Base-by-base conservation (phyloP, 2,888 invertebrate genomes). In the Sycophila texana region DNA sequence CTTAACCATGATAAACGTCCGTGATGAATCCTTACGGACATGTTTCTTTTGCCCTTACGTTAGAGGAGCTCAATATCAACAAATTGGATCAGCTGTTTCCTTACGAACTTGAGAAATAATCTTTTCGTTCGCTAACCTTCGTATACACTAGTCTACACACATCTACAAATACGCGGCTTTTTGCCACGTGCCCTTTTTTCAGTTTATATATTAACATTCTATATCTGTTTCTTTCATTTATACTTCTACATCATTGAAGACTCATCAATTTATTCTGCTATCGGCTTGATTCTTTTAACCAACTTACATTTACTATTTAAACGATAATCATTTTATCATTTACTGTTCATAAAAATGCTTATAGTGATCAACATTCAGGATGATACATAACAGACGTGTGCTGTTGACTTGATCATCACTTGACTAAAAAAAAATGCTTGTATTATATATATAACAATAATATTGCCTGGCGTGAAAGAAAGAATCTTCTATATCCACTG, bases 1-100 rank as follows among this genome's bases (percentile, higher is more conserved):
- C 65, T 49, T 55, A 55, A 53, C 57, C 72, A 67, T 76, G 71
- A 75, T 75, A 67, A 75, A 61, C 72, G 67, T 67, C 16, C 39
- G 7, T 39, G 39, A 75, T 7, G 53, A 74, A 79, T 65, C 39
- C 71, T 79, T 66, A 70, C 22, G n/a, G 16, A 39, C 68, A 71
- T 77, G 55, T 71, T 65, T 63, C 53, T 39, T 71, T 20, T 4
- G 18, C 14, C n/a, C 53, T 39, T 18, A 20, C 55, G n/a, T 10
- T 14, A 16, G 39, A 13, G 30, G 67, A 60, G 60, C 47, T 74
- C 51, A 67, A 74, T 60, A 67, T 74, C 67, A 67, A 22, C 63
- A 63, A 73, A 63, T 61, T 18, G 26, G 30, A 73, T 63, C 73
- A 73, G 73, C 63, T 73, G 51, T 39, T 51, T 16, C 51, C 16